Conservation (phyloP, 2,888 invertebrate genomes). For the Lithodes maja region DNA sequence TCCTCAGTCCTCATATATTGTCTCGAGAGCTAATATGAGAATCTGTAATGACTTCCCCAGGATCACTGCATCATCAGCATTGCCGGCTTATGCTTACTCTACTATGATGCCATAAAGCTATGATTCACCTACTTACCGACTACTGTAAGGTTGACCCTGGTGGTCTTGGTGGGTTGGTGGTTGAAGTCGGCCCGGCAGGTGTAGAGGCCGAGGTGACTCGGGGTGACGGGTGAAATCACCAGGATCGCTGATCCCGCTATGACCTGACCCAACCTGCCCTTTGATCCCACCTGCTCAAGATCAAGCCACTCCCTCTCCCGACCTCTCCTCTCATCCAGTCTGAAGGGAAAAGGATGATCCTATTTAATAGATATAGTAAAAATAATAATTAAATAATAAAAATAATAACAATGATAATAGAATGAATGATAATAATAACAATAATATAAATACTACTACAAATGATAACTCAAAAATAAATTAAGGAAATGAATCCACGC, state of each 20-base stretch:
- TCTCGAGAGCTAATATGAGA: no score
- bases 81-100: no score
- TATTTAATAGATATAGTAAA: background rate
- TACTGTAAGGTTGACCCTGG: conserved; percentile 52
- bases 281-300: conserved; percentile 17
- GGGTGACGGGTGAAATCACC: conserved; percentile 29
- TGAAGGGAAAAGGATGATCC: background rate
- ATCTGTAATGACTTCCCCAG: no score
- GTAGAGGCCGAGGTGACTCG: conserved; percentile 53
- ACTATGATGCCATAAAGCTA: no score
- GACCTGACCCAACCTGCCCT: conserved; percentile 46
- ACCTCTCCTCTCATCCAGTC: conserved; percentile 20
- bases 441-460: background rate
- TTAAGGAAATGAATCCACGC: background rate
- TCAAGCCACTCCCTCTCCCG: conserved; percentile 33
- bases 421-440: background rate
- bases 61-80: no score
- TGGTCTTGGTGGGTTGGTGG: conserved; percentile 64
- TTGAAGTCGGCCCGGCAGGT: conserved; percentile 65
- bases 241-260: conserved; percentile 37
- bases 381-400: background rate
- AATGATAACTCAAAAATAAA: background rate
- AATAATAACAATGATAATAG: background rate
- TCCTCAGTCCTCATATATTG: no score
- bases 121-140: conserved; percentile 42